Evolutionary conservation across 1,140 invertebrate species (phyloP), one percentile per base, ranked within the genome.

Genomic region (Coelopa frigida): DNA sequence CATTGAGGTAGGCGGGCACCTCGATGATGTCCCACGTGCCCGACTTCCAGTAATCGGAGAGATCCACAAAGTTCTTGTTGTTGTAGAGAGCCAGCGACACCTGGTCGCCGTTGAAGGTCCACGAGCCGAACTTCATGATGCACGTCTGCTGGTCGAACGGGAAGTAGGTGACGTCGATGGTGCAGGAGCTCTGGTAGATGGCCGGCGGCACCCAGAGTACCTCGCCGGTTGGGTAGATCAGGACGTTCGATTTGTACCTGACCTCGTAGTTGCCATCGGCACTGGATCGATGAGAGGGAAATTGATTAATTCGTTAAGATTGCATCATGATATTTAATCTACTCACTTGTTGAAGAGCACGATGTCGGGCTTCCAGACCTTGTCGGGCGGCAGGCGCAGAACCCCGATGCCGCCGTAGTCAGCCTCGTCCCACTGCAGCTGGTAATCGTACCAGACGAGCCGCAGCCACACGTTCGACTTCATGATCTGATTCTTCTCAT

Each of bases 361-460:
- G 58, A 99, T 97, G 72, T 99, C 97, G 4, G 97, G 96, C 70
- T 96, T 96, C 96, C 96, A 99, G 44, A 99, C 94, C 81, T 98
- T 97, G 71, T 98, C 94, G 17, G 94, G 94, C 18, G 93, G 90
- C 51, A 99, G 80, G 52, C 95, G 81, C 27, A 99, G 79, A 17
- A 96, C 91, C 22, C 85, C 85, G 51, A 99, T 99, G 35, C 94
- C 92, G 38, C 95, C 94, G 64, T 98, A 99, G 71, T 98, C 90
- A 41, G 91, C 87, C 61, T 97, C 91, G 63, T 98, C 91, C 97
- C 96, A 99, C 68, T 85, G 83, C 55, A 99, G 73, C 72, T 98
- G 95, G 73, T 98, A 98, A 73, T 99, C 97, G 68, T 81, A 86
- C 97, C 97, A 99, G 43, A 92, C 90, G 75, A 97, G 80, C 71